Base-by-base conservation (phyloP, 2,888 invertebrate species). In the Limnephilus marmoratus region DNA sequence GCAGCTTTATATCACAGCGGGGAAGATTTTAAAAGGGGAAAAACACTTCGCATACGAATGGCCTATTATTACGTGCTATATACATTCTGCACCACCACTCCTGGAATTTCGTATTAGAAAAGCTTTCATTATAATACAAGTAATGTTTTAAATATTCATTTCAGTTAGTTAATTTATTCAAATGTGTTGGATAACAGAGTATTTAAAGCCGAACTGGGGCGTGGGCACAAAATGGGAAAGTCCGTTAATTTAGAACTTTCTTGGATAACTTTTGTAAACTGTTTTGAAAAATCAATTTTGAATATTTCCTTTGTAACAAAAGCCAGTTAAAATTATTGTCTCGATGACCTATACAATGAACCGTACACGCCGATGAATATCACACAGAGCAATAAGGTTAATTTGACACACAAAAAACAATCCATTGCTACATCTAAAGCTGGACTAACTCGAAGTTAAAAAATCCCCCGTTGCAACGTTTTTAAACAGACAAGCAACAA, bases 21-120 rank as follows among this genome's bases (percentile, higher is more conserved):
- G 88, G 88, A 89, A 80, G 88, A 89, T 89, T 89, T 89, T 89
- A 89, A 89, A 88, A 81, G 90, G 91, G 86, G 82, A 80, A 81
- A 49, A 91, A 91, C 86, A 86, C 91, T 80, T n/a, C 45, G 92
- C 91, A 89, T 89, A 91, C 88, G 88, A 91, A 89, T 89, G 91
- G 88, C 91, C 86, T 86, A 91, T 89, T 88, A 88, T 83, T 81
- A 83, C 91, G 83, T 88, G 91, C 89, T 89, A 89, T 89, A 80
- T 89, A 41, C 41, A 81, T 49, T 81, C 88, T 81, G 41, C 24
- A 81, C 88, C 80, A 37, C 80, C 37, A 80, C n/a, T 89, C 80
- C 81, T 89, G 88, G 88, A 89, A 89, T 89, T 89, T 81, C 81
- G 37, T 80, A 89, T 89, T 24, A 89, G 88, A 37, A 68, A 83